Evolutionary conservation across 1,140 invertebrate species (phyloP), one percentile per base, ranked within the genome.

Genomic region (Polyergus mexicanus): DNA sequence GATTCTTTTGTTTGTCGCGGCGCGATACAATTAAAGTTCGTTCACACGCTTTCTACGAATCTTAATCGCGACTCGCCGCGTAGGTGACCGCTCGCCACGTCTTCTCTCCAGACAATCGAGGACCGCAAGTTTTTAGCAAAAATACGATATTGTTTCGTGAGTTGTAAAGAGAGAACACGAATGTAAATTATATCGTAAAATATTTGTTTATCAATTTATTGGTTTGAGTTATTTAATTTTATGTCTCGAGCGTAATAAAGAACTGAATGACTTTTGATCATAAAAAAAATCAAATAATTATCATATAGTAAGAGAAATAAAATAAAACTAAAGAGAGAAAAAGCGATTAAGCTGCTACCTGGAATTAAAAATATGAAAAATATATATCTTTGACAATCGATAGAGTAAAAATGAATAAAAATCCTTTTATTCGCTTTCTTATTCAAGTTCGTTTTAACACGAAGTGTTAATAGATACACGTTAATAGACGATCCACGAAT

Each of bases 11-110:
- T 91, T 86, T 86, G 89, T 60, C 63, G 44, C 66, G 54, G 80
- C 83, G 63, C 83, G 89, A 84, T 68, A 86, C 86, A 88, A 91
- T 91, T 91, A 91, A 91, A 91, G 89, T 90, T 91, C 89, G 84
- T 91, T 90, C 89, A 90, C 89, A 84, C 89, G 88, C 88, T 91
- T 91, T 91, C 86, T 84, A 54, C 80, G 89, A 91, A 90, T 84
- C 84, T 90, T 65, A 58, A 76, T 60, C 44, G 60, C 44, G 44
- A 74, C 54, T 54, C 77, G 62, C 32, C 71, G 68, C 74, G 54
- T 51, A 85, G 76, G 56, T 60, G 35, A 71, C 56, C 58, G 66
- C 44, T 22, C 25, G 22, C 41, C 44, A 25, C n/a, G n/a, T 56
- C 51, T 35, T 60, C 51, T 13, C 28, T 19, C 28, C 32, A n/a